Percentiles rank a stretch among this genome's conserved stretches.
phyloP scores from a whole-genome alignment of 2,888 invertebrate genomes.

The Drosophila gaucha region DNA sequence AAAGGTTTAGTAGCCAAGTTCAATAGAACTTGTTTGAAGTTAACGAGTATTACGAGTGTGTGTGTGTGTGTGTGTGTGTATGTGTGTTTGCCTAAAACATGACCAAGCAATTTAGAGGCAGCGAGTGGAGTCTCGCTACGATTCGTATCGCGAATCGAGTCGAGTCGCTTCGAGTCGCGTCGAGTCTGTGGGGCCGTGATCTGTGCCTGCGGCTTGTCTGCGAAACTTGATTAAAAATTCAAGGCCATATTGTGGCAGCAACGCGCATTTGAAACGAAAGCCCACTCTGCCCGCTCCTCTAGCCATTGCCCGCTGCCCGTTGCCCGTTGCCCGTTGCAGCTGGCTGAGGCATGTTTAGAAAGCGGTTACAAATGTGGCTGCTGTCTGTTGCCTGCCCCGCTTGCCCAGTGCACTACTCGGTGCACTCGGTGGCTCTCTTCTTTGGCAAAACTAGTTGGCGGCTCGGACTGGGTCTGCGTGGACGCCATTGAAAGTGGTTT shows the following conservation, averaged over 20 bases:
- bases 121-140: conserved; percentile 21
- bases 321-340: conserved; percentile 30
- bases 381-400: conserved; percentile 43
- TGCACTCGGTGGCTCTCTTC: conserved; percentile 55
- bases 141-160: conserved; percentile 12
- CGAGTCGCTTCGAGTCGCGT: conserved; percentile 2
- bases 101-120: conserved; percentile 49
- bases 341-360: conserved; percentile 68
- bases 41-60: conserved; percentile 37
- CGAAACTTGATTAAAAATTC: conserved; percentile 80
- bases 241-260: conserved; percentile 78
- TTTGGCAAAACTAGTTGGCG: conserved; percentile 46
- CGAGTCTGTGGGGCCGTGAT: conserved; percentile 49
- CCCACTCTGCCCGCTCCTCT: conserved; percentile 12
- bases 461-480: conserved; percentile 31
- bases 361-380: conserved; percentile 59
- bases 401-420: conserved; percentile 73
- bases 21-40: conserved; percentile 73
- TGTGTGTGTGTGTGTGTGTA: background rate
- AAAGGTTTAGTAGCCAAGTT: conserved; percentile 67
- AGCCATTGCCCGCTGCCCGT: background rate
- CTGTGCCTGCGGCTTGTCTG: conserved; percentile 56
- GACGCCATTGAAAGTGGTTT: conserved; percentile 58
- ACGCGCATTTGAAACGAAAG: conserved; percentile 63
- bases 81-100: conserved; percentile 53